phyloP scores from a whole-genome alignment of 2,888 invertebrate species.

The Parapristionchus giblindavisi region DNA sequence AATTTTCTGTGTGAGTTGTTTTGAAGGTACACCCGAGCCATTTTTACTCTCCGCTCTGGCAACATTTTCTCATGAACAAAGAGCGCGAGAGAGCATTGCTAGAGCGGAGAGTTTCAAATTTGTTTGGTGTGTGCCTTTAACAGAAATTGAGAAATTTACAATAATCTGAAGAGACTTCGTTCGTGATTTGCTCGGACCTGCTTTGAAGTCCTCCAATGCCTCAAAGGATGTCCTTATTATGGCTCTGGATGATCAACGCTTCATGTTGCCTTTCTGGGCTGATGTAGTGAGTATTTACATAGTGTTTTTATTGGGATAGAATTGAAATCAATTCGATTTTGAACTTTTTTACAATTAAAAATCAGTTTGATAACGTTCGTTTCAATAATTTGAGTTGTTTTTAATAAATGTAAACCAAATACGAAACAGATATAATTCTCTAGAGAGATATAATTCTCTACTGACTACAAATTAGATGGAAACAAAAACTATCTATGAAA shows the following conservation, averaged over 20 bases:
- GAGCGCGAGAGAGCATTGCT: too few relatives aligned
- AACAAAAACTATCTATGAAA: too few relatives aligned
- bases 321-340: not conserved
- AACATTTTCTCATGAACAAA: too few relatives aligned
- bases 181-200: slow-evolving; percentile 25
- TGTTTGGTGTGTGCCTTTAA: too few relatives aligned
- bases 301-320: not conserved
- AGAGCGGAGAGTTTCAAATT: too few relatives aligned
- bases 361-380: not conserved
- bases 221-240: slow-evolving; percentile 29
- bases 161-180: slow-evolving; percentile 18
- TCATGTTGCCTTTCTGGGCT: slow-evolving; percentile 26
- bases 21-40: not conserved
- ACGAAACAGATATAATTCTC: too few relatives aligned
- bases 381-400: not conserved
- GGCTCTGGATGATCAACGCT: slow-evolving; percentile 12
- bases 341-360: too few relatives aligned
- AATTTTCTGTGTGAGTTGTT: not conserved
- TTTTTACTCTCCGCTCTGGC: too few relatives aligned
- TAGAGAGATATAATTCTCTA: too few relatives aligned
- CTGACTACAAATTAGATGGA: too few relatives aligned
- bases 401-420: too few relatives aligned
- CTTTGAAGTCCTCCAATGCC: slow-evolving; percentile 7
- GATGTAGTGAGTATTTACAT: slow-evolving; percentile 2
- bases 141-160: not conserved